Evolutionary conservation across 2,888 invertebrate genomes (phyloP).

Genomic region (Meghimatium bilineatum): DNA sequence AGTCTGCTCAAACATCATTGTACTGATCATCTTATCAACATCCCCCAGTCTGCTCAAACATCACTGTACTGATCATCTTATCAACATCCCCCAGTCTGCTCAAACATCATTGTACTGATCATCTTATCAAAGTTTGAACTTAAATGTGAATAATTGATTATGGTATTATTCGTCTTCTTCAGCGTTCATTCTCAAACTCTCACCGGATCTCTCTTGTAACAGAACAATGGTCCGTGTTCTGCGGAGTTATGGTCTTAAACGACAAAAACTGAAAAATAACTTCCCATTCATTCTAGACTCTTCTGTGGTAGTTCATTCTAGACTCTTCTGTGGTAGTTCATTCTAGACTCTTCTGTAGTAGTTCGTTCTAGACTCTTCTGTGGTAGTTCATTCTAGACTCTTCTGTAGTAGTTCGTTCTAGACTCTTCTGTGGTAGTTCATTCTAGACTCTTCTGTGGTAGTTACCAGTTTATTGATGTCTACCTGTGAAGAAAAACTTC

Average conservation of each 20-base stretch:
- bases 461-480: background rate
- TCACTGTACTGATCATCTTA: constrained; percentile 47
- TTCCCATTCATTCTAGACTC: background rate
- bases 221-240: too few species aligned
- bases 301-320: background rate
- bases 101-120: constrained; percentile 47
- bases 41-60: constrained; percentile 51
- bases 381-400: background rate
- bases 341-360: too few species aligned
- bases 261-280: background rate
- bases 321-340: background rate
- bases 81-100: constrained; percentile 50
- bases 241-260: too few species aligned
- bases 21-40: constrained; percentile 51
- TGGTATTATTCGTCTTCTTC: too few species aligned
- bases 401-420: too few species aligned
- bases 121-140: constrained; percentile 30
- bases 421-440: too few species aligned
- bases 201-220: too few species aligned
- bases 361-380: background rate
- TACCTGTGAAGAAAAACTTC: background rate
- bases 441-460: background rate
- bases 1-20: constrained; percentile 43
- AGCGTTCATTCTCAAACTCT: too few species aligned
- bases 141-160: background rate